phyloP scores from a whole-genome alignment of 1,140 invertebrate species.

The Lepidurus arcticus region DNA sequence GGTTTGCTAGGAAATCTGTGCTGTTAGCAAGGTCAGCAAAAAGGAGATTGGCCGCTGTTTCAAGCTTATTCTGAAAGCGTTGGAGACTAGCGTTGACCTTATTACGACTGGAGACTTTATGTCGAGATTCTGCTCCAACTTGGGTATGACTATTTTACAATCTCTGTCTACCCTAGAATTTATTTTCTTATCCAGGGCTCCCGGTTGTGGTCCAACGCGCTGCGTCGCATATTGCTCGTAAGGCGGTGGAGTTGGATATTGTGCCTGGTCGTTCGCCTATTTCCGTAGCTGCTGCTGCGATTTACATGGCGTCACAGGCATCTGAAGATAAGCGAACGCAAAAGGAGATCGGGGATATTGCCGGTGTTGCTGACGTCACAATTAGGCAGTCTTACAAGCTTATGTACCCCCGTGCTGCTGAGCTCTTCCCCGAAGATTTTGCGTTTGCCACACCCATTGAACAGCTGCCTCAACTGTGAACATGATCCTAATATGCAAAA shows the following conservation, averaged over 20 bases:
- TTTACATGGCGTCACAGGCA: constrained; percentile 98
- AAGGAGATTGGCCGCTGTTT: constrained; percentile 98
- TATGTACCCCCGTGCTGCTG: constrained; percentile 88
- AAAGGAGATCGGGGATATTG: constrained; percentile 98
- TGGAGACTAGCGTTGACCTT: constrained; percentile 92
- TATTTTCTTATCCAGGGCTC: constrained; percentile 50
- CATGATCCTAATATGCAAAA: constrained; percentile 35
- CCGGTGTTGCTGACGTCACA: constrained; percentile 95
- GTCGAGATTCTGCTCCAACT: constrained; percentile 82
- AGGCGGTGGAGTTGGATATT: constrained; percentile 94
- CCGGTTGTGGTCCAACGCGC: constrained; percentile 89
- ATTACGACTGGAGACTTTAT: constrained; percentile 99
- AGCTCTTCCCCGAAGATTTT: constrained; percentile 94
- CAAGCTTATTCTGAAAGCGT: constrained; percentile 84
- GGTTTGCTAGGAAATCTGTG: constrained; percentile 77
- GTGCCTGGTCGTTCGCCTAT: constrained; percentile 98
- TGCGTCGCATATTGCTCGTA: constrained; percentile 92
- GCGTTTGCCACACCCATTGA: constrained; percentile 93
- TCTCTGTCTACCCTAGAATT: not conserved
- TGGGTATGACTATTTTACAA: constrained; percentile 48
- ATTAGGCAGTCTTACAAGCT: constrained; percentile 96
- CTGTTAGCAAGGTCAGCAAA: constrained; percentile 96
- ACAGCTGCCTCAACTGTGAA: constrained; percentile 78
- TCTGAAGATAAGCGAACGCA: constrained; percentile 91
- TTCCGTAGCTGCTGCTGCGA: constrained; percentile 97